Evolutionary conservation across 2,888 invertebrate species (phyloP).

Genomic region (Salpingus planirostris): DNA sequence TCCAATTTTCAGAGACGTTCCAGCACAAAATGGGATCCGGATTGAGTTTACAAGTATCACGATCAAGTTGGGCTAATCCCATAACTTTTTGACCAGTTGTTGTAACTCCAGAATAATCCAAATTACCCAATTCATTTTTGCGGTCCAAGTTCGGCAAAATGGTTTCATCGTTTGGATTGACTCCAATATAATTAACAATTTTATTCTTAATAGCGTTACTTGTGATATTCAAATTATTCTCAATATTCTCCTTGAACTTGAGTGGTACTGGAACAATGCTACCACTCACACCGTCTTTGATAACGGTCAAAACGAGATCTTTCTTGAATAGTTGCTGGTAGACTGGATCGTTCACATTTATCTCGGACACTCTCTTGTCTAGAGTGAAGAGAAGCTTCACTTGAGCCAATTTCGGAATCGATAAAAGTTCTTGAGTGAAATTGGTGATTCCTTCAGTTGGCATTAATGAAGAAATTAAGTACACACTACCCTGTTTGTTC

Average conservation of each 20-base stretch:
- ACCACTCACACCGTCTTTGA: slow-evolving; percentile 44
- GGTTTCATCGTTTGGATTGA: slow-evolving; percentile 36
- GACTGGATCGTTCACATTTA: slow-evolving; percentile 53
- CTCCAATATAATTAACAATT: slow-evolving; percentile 30
- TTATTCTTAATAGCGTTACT: slow-evolving; percentile 23
- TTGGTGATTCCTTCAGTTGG: slow-evolving; percentile 35
- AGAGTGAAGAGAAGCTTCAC: slow-evolving; percentile 49
- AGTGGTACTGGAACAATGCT: slow-evolving; percentile 28
- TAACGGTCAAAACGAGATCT: slow-evolving; percentile 73
- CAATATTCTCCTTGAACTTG: slow-evolving; percentile 26
- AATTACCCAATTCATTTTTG: slow-evolving; percentile 32
- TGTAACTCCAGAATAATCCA: slow-evolving; percentile 34
- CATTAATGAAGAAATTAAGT: slow-evolving; percentile 27
- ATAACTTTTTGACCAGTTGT: slow-evolving; percentile 53
- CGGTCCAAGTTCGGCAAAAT: slow-evolving; percentile 21
- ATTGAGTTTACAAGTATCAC: slow-evolving; percentile 28
- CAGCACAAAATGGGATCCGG: slow-evolving; percentile 47
- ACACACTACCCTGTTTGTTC: slow-evolving; percentile 21
- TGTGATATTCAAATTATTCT: slow-evolving; percentile 14
- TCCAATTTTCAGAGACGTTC: slow-evolving; percentile 65
- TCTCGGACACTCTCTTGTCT: slow-evolving; percentile 52
- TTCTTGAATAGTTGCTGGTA: slow-evolving; percentile 58
- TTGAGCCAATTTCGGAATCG: slow-evolving; percentile 21
- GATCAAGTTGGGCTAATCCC: slow-evolving; percentile 49
- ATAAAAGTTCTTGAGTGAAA: slow-evolving; percentile 28